Evolutionary conservation across 2,888 invertebrate genomes (phyloP), one percentile per base, ranked within the genome.

Genomic region (Adelphocoris suturalis): DNA sequence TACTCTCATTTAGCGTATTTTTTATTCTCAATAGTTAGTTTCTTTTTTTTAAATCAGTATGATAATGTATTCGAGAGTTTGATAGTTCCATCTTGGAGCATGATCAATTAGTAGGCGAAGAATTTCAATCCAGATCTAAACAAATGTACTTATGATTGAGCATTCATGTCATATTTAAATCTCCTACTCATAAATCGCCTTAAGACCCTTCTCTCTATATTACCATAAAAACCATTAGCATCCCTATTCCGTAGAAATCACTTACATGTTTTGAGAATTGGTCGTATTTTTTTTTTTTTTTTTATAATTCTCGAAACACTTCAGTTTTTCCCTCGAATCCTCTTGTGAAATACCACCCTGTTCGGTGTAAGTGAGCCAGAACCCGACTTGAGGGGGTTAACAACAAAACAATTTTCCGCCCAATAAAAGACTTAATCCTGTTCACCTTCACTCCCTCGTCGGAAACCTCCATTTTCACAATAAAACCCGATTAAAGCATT

Each of bases 401-500:
- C 78, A 37, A 78, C 46, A 78, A 78, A 78, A 78, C 78, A 37
- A 78, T 78, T 78, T 78, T 78, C 46, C 78, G 78, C 78, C 19
- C 78, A 78, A 78, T 78, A 78, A 78, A 78, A 78, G 78, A 78
- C 37, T 78, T 78, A 78, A 78, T 78, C 78, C 78, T 19, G 47
- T 68, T 68, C 68, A 68, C 68, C 68, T 68, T 68, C 68, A 27
- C 23, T 9, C 78, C 78, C 47, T 78, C 78, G 46, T 28, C 46
- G 78, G 14, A 0, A 46, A 46, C 78, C 78, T 1, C 47, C 47
- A 47, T 47, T 78, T 47, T 46, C 78, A 78, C 78, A 78, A 78
- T 78, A 78, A 78, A 78, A 78, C 78, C 78, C 78, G 78, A 78
- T 78, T 78, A 78, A 78, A 46, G 78, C 78, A 46, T 78, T 78